Base-by-base conservation (phyloP, 2,113 vertebrate genomes). In the Camelus bactrianus region DNA sequence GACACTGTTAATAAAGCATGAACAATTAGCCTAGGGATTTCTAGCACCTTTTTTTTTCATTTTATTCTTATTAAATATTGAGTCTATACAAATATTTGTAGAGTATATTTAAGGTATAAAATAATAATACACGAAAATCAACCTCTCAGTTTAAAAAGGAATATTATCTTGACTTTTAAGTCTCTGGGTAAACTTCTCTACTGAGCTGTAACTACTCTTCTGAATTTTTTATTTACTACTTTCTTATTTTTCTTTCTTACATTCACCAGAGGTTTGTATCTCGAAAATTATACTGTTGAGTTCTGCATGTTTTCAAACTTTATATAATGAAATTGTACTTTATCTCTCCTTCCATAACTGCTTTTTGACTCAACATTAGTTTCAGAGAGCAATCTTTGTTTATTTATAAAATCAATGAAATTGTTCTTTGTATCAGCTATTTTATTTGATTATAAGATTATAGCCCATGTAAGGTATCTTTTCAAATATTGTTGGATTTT, bases 1-100 rank as follows among this genome's bases (percentile, higher is more conserved):
- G 91, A 95, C 93, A 98, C 94, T 96, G 87, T 98, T 98, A 98
- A 98, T 98, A 98, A 95, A 87, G 46, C 46, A 84, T 80, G 58
- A 89, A 90, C 64, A 94, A 95, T 93, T 91, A 91, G 20, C 30
- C n/a, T 50, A 48, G 19, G 5, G 24, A 80, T 22, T 79, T 89
- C 13, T 54, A 88, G 24, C 16, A 93, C 22, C 2, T 10, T 89
- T 87, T 54, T 72, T 72, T 22, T 60, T 60, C 8, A 83, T 54
- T 85, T 64, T 88, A 48, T 94, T 94, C 24, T 54, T 92, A 83
- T 42, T 52, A 83, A 89, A 84, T 90, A 42, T 5, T 75, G 50
- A 90, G 20, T 15, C 69, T 32, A 64, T 79, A 8, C 6, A 89
- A 91, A 77, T 84, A 54, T 42, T 84, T 93, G 54, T 20, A 69